Conservation (phyloP, 2,888 invertebrate genomes). For the Phalera bucephala region DNA sequence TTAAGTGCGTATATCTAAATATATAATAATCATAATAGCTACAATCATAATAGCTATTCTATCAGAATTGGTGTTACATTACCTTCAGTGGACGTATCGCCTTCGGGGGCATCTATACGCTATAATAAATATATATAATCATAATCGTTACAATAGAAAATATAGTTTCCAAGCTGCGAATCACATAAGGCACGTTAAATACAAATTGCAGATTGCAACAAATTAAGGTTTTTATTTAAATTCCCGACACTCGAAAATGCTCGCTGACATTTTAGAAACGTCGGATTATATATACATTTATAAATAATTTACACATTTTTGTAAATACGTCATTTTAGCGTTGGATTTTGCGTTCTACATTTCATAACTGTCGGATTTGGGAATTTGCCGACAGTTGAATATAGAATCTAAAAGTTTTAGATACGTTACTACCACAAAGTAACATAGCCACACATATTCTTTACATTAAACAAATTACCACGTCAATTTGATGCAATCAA, state of each 20-base stretch:
- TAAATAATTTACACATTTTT: too few relatives aligned
- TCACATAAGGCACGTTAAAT: constrained; percentile 34
- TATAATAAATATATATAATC: constrained; percentile 22
- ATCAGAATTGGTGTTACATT: constrained; percentile 72
- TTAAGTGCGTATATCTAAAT: constrained; percentile 9
- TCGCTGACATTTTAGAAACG: constrained; percentile 11
- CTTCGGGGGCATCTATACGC: constrained; percentile 60
- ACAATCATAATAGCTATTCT: constrained; percentile 40
- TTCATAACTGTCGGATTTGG: neutral
- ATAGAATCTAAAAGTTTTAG: too few relatives aligned
- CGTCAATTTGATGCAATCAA: constrained; percentile 3
- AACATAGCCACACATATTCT: too few relatives aligned
- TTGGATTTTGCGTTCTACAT: too few relatives aligned
- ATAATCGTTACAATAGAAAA: constrained; percentile 16
- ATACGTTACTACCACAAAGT: too few relatives aligned
- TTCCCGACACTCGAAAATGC: constrained; percentile 9
- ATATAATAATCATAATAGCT: constrained; percentile 24
- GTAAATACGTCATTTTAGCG: too few relatives aligned
- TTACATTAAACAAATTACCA: too few relatives aligned
- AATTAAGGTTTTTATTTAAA: constrained; percentile 6
- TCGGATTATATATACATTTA: too few relatives aligned
- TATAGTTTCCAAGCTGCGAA: constrained; percentile 23
- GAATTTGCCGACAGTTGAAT: too few relatives aligned
- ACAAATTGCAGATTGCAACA: constrained; percentile 6
- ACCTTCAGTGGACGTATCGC: constrained; percentile 79